Conservation (phyloP, 2,113 vertebrate genomes). For the Eclectus roratus region DNA sequence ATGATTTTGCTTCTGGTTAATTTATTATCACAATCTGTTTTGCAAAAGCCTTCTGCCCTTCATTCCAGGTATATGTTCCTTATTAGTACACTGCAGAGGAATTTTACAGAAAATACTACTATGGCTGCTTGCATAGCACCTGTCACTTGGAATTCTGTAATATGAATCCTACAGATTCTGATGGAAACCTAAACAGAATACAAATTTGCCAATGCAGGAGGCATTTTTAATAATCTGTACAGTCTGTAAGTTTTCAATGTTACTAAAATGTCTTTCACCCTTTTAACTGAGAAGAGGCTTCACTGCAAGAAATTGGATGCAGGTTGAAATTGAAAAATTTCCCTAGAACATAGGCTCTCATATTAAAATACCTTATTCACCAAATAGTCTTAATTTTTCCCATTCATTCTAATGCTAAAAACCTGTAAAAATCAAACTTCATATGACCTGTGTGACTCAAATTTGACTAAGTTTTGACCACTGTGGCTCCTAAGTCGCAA, state of each 20-base stretch:
- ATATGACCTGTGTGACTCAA: constrained; percentile 38
- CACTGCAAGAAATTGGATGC: background rate
- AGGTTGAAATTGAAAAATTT: constrained; percentile 1
- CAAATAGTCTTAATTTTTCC: background rate
- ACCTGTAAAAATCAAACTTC: constrained; percentile 1
- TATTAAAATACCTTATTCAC: constrained; percentile 5
- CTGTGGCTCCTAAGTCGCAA: background rate
- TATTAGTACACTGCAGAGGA: background rate
- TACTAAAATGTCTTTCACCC: background rate
- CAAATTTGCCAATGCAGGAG: constrained; percentile 9
- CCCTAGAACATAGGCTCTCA: background rate
- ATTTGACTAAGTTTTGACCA: constrained; percentile 57
- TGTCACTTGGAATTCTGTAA: constrained; percentile 43
- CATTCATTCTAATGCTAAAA: constrained; percentile 3
- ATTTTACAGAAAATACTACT: background rate
- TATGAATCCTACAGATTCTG: constrained; percentile 36
- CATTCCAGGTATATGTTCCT: background rate
- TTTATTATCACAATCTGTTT: background rate
- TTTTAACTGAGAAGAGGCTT: background rate
- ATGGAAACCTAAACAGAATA: constrained; percentile 49
- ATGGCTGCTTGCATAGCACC: background rate
- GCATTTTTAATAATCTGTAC: background rate
- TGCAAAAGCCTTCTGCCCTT: background rate
- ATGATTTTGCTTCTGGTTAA: background rate
- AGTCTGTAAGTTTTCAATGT: constrained; percentile 8